These are phyloP conservation scores for Agrotis segetum DNA, from an alignment of 2,888 invertebrate species.

Conservation along the genomic window DNA sequence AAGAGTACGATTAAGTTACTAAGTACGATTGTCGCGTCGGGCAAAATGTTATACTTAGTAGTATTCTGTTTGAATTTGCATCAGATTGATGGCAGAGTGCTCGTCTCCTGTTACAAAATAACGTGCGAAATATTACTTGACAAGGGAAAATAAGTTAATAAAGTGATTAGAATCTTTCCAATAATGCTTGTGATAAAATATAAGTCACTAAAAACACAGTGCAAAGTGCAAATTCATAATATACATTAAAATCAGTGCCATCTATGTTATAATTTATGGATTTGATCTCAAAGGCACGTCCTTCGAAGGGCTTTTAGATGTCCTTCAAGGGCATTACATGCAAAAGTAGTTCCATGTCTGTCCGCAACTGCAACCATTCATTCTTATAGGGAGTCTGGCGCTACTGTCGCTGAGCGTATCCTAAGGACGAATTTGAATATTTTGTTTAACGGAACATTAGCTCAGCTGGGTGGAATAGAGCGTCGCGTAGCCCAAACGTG, in stretches of 20 bases:
- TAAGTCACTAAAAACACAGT: no score
- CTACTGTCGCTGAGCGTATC: conserved; percentile 6
- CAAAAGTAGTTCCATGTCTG: conserved; percentile 1
- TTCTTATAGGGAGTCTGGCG: background rate
- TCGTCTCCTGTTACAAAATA: no score
- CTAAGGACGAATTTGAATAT: background rate
- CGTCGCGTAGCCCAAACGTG: conserved; percentile 18
- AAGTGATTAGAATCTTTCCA: no score
- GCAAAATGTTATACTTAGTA: no score
- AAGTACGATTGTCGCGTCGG: no score
- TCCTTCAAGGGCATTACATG: background rate
- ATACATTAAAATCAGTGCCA: conserved; percentile 10
- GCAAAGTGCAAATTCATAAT: background rate
- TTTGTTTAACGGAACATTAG: conserved; percentile 18
- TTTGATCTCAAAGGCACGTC: no score
- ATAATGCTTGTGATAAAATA: no score
- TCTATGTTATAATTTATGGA: background rate
- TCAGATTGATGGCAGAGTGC: no score
- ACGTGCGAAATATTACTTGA: no score
- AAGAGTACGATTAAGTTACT: no score
- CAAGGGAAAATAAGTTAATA: no score
- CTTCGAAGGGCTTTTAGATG: background rate
- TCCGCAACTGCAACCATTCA: background rate
- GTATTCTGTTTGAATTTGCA: no score
- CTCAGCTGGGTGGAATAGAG: conserved; percentile 39